phyloP scores from a whole-genome alignment of 2,888 invertebrate genomes.

The Bombylius major region DNA sequence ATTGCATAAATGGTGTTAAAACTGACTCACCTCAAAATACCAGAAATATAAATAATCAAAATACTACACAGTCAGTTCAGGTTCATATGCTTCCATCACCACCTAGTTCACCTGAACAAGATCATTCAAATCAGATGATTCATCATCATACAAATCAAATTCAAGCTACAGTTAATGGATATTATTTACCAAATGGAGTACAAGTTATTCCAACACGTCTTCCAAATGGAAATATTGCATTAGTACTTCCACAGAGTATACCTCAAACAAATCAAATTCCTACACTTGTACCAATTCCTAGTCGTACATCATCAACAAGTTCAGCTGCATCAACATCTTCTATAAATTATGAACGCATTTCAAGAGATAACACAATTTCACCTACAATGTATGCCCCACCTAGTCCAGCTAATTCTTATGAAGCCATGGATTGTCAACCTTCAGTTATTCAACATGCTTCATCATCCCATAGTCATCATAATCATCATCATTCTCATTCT shows the following conservation, averaged over 20 bases:
- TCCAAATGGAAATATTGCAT: constrained; percentile 70
- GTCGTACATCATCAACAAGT: constrained; percentile 58
- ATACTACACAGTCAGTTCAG: constrained; percentile 35
- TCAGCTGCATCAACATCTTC: constrained; percentile 51
- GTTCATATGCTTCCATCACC: constrained; percentile 45
- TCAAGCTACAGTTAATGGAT: constrained; percentile 40
- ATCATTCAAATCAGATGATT: constrained; percentile 17
- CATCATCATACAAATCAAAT: constrained; percentile 26
- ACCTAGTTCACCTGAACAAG: constrained; percentile 33
- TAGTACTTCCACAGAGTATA: constrained; percentile 59
- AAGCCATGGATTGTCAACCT: constrained; percentile 37
- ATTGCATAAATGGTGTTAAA: constrained; percentile 45
- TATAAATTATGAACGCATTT: constrained; percentile 34
- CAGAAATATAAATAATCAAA: constrained; percentile 17
- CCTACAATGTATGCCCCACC: constrained; percentile 47
- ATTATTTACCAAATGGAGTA: constrained; percentile 55
- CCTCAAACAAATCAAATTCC: constrained; percentile 45
- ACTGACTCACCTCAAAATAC: constrained; percentile 25
- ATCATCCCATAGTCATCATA: constrained; percentile 27
- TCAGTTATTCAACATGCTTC: constrained; percentile 40
- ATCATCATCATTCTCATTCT: constrained; percentile 27
- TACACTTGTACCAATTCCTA: constrained; percentile 60
- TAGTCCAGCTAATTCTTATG: constrained; percentile 39
- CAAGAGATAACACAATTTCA: constrained; percentile 36
- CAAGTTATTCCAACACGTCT: constrained; percentile 70